Base-by-base conservation (phyloP, 2,888 invertebrate species). In the Trachelus tabidus region DNA sequence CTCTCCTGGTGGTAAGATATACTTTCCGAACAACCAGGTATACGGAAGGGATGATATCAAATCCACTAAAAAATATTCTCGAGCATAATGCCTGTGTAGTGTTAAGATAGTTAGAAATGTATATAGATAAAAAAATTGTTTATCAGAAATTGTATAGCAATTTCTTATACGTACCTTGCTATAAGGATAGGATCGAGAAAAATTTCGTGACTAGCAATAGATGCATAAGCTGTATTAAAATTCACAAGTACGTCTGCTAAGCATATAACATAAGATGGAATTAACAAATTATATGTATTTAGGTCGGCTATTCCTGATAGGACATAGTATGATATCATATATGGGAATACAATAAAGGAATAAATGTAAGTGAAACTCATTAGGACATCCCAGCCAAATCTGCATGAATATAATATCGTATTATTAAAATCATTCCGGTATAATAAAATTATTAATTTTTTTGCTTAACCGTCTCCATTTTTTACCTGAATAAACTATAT, bases 1-100 rank as follows among this genome's bases (percentile, higher is more conserved):
- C 4, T 80, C 76, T 4, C 84, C 84, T 3, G 87, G 82, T 68
- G 81, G 80, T 33, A 77, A 37, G 2, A 86, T 80, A 15, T 75
- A 76, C 31, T 80, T 73, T 71, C 84, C 76, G 75, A 89, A 84
- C 12, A 30, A 30, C 87, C 88, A 90, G 4, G 77, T 78, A 73
- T 87, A 89, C 0, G 89, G 90, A 34, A 92, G 37, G 0, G 91
- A 89, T 1, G 90, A 89, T 37, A 91, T 30, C 33, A 92, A 78
- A 79, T 92, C 92, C 12, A 89, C 75, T n/a, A 89, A 12, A 81
- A 92, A 92, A 75, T 83, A 87, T 73, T 87, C 84, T 79, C 79
- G 85, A 12, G 85, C 68, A 76, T 92, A 92, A 84, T 90, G 86
- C 75, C 92, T 92, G 79, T 35, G 34, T 4, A 34, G 73, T 4